Evolutionary conservation across 2,797 vertebrate species (phyloP), one percentile per base, ranked within the genome.

Genomic region (Sciurus carolinensis): DNA sequence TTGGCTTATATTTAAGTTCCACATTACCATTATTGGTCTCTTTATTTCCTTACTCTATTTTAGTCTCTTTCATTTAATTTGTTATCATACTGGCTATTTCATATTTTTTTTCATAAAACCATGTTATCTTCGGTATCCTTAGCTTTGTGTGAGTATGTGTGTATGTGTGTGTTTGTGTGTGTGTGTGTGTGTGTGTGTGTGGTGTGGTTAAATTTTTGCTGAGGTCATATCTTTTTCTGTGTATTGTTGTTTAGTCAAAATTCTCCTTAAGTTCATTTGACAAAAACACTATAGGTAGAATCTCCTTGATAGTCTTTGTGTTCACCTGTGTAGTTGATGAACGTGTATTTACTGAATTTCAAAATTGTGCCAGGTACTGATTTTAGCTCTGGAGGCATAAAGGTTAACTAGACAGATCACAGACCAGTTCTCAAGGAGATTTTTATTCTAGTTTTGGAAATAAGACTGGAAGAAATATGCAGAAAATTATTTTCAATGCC

Each of bases 191-290:
- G 44, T 80, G 39, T 9, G 18, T 77, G 13, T 24, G n/a, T 10
- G 1, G 42, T 69, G 28, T 67, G 77, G 42, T 39, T n/a, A 91
- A 26, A 39, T 72, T 95, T 90, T 87, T 47, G 64, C 33, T 83
- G 5, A 86, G 22, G 33, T 72, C 9, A 7, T 67, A 10, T 59
- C 62, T 84, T 80, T 88, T 75, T 66, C 22, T 86, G 13, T 75
- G 84, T 75, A 81, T 10, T 76, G 77, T 62, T 26, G 14, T 62
- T 87, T 87, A 36, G 26, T 0, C 11, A 72, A 82, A 88, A 18
- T 84, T 90, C 33, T 75, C 42, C 72, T 83, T 94, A 95, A 83
- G 36, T 80, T 12, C 17, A 15, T 79, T 59, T 81, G 44, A 42
- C 71, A 83, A 59, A 67, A 92, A 20, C 26, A 33, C 20, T 44